These are phyloP conservation scores for Ophion costatus DNA, from an alignment of 2,888 invertebrate genomes.

Conservation along the genomic window DNA sequence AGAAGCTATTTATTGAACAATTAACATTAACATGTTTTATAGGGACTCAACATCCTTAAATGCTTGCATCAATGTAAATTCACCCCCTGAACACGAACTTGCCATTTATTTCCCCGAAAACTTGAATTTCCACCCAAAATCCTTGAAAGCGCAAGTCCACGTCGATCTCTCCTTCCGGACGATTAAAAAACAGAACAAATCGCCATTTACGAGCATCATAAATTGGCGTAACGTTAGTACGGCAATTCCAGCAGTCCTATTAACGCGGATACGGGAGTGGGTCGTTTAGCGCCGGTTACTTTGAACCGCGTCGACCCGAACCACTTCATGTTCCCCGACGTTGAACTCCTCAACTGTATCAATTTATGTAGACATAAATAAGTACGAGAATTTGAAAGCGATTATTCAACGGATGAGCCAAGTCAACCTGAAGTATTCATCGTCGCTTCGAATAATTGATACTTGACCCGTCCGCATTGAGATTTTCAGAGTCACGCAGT, in stretches of 20 bases:
- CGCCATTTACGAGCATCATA: neutral
- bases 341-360: neutral
- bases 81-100: too few relatives aligned
- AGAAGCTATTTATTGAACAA: too few relatives aligned
- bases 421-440: slow-evolving; percentile 54
- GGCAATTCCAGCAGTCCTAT: neutral
- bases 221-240: neutral
- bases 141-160: too few relatives aligned
- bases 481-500: slow-evolving; percentile 38
- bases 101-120: too few relatives aligned
- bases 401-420: slow-evolving; percentile 16
- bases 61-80: too few relatives aligned
- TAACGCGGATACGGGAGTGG: neutral
- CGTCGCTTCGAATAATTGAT: slow-evolving; percentile 59
- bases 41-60: too few relatives aligned
- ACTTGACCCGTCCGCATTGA: slow-evolving; percentile 33
- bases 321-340: neutral
- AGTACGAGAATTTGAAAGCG: neutral
- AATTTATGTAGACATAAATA: slow-evolving; percentile 1
- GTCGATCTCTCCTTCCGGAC: too few relatives aligned
- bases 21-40: too few relatives aligned
- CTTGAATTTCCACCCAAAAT: too few relatives aligned
- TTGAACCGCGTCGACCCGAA: neutral
- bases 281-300: neutral
- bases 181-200: neutral